Evolutionary conservation across 2,797 vertebrate species (phyloP).

Genomic region (Macropus fuliginosus): DNA sequence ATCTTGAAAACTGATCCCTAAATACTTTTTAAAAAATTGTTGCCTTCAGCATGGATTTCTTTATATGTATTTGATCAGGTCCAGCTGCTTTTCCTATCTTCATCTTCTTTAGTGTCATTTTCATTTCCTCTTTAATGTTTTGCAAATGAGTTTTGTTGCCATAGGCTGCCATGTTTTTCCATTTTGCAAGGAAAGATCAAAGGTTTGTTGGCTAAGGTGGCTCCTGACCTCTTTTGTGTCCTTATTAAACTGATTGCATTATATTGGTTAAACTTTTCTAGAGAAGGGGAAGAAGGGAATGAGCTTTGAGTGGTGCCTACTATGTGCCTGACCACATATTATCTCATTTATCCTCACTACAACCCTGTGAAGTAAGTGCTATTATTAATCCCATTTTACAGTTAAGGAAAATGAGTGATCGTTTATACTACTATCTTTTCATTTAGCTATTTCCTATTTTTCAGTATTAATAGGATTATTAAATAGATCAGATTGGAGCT

Average conservation of each 20-base stretch:
- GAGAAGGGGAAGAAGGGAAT: neutral
- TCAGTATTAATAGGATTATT: neutral
- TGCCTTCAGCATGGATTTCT: neutral
- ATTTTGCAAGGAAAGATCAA: neutral
- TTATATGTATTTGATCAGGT: neutral
- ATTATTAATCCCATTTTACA: neutral
- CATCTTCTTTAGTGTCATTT: neutral
- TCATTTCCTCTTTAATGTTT: neutral
- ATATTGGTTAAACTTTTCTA: slow-evolving; percentile 1
- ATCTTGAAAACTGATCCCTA: neutral
- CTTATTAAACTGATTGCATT: neutral
- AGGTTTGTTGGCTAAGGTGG: neutral
- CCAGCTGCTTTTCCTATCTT: neutral
- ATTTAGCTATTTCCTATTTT: neutral
- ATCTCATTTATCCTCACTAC: neutral
- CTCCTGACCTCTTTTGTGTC: neutral
- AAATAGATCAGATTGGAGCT: neutral
- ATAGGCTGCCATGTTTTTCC: neutral
- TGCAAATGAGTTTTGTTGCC: neutral
- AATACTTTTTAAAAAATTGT: neutral
- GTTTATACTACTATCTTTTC: neutral
- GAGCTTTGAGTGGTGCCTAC: neutral
- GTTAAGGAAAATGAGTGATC: neutral
- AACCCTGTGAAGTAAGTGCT: neutral
- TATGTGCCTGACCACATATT: neutral